Conservation (phyloP, 2,888 invertebrate genomes). For the Erynnis tages region DNA sequence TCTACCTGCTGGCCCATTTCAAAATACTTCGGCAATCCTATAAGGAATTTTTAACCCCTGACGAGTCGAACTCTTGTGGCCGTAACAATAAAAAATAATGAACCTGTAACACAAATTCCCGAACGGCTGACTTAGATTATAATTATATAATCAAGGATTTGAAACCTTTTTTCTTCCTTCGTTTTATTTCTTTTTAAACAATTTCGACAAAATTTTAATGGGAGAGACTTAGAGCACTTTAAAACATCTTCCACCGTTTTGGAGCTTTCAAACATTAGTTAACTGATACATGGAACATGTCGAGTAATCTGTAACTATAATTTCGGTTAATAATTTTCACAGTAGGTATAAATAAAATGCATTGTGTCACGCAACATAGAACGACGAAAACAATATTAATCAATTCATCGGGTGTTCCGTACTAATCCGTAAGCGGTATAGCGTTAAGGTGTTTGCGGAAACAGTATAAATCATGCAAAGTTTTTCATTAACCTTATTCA, state of each 20-base stretch:
- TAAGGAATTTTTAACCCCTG: conserved; percentile 42
- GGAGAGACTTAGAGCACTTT: background rate
- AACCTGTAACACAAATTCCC: conserved; percentile 16
- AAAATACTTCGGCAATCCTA: conserved; percentile 39
- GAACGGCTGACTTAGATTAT: conserved; percentile 13
- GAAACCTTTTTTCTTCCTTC: conserved; percentile 1
- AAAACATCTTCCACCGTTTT: background rate
- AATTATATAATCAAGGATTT: conserved; percentile 11
- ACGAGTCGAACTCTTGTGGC: conserved; percentile 8
- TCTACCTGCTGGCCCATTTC: conserved; percentile 77
- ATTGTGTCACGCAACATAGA: conserved; percentile 8
- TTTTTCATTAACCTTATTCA: background rate
- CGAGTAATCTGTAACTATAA: background rate
- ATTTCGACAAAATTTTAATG: background rate
- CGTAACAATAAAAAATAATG: conserved; percentile 23
- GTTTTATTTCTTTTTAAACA: background rate
- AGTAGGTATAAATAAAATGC: background rate
- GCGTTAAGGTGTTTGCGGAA: conserved; percentile 1
- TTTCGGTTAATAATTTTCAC: background rate
- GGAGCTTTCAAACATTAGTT: background rate
- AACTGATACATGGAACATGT: background rate
- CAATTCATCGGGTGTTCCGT: conserved; percentile 8
- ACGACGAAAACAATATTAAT: conserved; percentile 13
- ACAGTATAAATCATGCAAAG: too few species aligned
- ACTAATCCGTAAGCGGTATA: background rate